Conservation (phyloP, 1,140 invertebrate genomes). For the Araneus ventricosus region DNA sequence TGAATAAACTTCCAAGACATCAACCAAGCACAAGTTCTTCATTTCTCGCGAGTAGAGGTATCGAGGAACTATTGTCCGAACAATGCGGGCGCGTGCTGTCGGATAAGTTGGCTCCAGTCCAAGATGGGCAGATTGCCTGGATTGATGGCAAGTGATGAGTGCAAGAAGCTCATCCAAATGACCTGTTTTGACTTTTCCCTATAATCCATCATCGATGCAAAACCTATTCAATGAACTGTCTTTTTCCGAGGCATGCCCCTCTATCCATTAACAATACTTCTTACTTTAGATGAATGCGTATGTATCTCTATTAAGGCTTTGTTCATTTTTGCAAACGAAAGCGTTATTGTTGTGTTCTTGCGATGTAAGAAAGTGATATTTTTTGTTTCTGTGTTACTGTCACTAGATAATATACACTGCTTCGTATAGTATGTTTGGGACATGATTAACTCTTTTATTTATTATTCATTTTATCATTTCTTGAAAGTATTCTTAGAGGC, state of each 20-base stretch:
- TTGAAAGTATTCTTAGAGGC: no score
- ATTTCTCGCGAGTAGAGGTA: slow-evolving; percentile 18
- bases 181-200: slow-evolving; percentile 21
- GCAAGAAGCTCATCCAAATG: slow-evolving; percentile 17
- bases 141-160: slow-evolving; percentile 62
- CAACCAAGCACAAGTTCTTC: slow-evolving; percentile 24
- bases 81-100: slow-evolving; percentile 21
- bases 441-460: no score
- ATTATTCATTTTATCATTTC: no score
- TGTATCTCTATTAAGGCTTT: not conserved
- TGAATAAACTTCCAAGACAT: not conserved
- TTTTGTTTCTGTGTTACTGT: no score
- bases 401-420: no score
- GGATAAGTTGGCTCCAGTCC: slow-evolving; percentile 45
- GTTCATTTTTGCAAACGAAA: no score
- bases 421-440: no score
- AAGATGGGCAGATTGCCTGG: slow-evolving; percentile 61
- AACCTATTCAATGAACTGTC: slow-evolving; percentile 12
- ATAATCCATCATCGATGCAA: slow-evolving; percentile 24
- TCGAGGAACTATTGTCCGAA: slow-evolving; percentile 45
- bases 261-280: not conserved
- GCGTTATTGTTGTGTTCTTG: no score
- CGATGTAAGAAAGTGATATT: no score
- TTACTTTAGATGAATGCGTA: not conserved
- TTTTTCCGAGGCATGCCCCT: not conserved